phyloP scores from a whole-genome alignment of 2,113 vertebrate genomes.

The Struthidea cinerea region DNA sequence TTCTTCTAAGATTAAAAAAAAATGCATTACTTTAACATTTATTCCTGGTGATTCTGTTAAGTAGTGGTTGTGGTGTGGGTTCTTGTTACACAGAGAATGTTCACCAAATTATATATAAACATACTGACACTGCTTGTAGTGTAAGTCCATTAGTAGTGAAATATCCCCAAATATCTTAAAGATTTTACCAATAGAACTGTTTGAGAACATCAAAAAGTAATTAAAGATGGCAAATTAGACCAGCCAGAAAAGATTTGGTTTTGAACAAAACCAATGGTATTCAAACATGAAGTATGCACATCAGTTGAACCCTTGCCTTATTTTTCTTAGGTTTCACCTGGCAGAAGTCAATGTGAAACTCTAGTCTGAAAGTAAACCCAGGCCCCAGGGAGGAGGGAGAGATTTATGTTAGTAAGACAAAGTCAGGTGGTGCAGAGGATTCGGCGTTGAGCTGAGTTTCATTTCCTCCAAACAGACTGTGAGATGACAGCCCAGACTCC shows the following conservation, averaged over 20 bases:
- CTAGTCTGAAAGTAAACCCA: background rate
- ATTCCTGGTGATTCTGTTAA: background rate
- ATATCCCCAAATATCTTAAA: background rate
- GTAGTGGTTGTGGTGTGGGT: background rate
- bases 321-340: background rate
- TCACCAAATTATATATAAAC: background rate
- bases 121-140: background rate
- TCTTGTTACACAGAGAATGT: background rate
- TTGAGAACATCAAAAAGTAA: background rate
- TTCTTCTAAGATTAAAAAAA: background rate
- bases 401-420: background rate
- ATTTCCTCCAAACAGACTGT: background rate
- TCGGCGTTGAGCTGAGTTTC: background rate
- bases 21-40: background rate
- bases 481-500: background rate
- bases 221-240: background rate
- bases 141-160: background rate
- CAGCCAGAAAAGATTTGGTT: background rate
- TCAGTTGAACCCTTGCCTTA: background rate
- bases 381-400: background rate
- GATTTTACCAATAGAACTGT: background rate
- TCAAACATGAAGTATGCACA: background rate
- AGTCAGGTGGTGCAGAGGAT: background rate
- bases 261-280: background rate
- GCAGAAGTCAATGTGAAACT: background rate